Evolutionary conservation across 2,888 invertebrate species (phyloP).

Genomic region (Andrena flavipes): DNA sequence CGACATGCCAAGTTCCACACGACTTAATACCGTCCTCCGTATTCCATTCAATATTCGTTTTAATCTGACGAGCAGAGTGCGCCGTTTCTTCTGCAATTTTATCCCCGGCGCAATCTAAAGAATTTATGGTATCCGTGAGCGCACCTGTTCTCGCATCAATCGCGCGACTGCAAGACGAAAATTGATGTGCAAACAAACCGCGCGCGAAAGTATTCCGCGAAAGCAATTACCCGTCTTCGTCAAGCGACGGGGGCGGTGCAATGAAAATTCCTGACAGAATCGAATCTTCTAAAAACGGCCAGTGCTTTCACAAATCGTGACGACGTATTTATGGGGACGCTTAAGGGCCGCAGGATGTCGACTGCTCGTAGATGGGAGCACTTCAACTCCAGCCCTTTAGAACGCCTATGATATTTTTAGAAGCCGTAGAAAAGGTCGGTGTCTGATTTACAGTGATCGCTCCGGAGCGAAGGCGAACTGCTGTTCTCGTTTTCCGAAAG

Average conservation of each 20-base stretch:
- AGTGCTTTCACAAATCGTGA: constrained; percentile 66
- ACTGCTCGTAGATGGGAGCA: constrained; percentile 29
- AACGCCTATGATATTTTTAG: constrained; percentile 66
- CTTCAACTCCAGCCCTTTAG: constrained; percentile 35
- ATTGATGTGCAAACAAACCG: constrained; percentile 69
- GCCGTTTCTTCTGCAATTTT: neutral
- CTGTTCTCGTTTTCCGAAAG: constrained; percentile 3
- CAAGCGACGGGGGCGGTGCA: neutral
- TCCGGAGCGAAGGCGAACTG: constrained; percentile 49
- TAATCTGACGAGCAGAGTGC: neutral
- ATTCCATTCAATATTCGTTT: constrained; percentile 10
- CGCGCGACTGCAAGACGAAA: constrained; percentile 51
- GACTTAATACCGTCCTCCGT: neutral
- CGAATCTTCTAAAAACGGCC: constrained; percentile 45
- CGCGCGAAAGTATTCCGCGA: constrained; percentile 6
- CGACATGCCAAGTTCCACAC: neutral
- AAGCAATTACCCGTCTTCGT: constrained; percentile 37
- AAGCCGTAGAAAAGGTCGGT: constrained; percentile 71
- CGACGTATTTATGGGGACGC: constrained; percentile 67
- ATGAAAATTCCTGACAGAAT: neutral
- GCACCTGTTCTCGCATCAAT: constrained; percentile 47
- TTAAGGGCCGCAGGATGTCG: constrained; percentile 45
- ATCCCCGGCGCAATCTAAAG: constrained; percentile 18
- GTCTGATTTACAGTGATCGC: constrained; percentile 71
- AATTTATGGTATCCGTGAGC: constrained; percentile 47